Evolutionary conservation across 1,140 invertebrate species (phyloP).

Genomic region (Zaprionus lachaisei): DNA sequence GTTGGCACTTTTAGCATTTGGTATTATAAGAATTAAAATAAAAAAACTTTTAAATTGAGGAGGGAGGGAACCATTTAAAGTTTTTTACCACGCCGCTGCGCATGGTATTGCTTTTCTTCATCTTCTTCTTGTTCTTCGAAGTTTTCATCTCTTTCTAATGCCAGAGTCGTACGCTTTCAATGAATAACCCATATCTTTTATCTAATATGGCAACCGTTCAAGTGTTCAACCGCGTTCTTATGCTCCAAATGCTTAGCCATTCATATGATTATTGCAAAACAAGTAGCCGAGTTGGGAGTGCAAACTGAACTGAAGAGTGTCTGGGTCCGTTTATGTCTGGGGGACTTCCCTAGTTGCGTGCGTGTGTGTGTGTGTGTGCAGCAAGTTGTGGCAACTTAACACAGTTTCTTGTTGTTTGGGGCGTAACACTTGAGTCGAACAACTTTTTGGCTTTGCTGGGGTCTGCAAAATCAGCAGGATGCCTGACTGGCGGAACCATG

Average conservation of each 20-base stretch:
- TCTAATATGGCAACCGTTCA: conserved; percentile 17
- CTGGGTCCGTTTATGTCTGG: conserved; percentile 19
- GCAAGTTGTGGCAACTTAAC: conserved; percentile 57
- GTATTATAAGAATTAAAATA: not conserved
- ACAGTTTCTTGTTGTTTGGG: conserved; percentile 59
- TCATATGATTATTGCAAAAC: conserved; percentile 59
- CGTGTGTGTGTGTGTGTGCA: not conserved
- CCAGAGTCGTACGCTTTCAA: not conserved
- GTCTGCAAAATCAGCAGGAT: conserved; percentile 63
- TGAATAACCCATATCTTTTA: conserved; percentile 16
- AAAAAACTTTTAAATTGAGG: not conserved
- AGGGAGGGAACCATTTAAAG: conserved; percentile 5
- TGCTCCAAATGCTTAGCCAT: conserved; percentile 52
- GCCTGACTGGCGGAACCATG: conserved; percentile 55
- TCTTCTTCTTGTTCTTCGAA: not conserved
- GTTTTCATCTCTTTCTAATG: not conserved
- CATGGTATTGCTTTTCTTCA: not conserved
- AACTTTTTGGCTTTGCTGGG: conserved; percentile 70
- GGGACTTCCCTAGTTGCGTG: not conserved
- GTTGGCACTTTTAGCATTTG: not conserved
- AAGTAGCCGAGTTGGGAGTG: conserved; percentile 25
- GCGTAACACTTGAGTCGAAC: conserved; percentile 58
- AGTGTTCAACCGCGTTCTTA: conserved; percentile 13
- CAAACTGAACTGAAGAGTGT: not conserved
- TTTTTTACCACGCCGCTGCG: conserved; percentile 2